phyloP scores from a whole-genome alignment of 2,113 vertebrate genomes.

The Tapirus terrestris region DNA sequence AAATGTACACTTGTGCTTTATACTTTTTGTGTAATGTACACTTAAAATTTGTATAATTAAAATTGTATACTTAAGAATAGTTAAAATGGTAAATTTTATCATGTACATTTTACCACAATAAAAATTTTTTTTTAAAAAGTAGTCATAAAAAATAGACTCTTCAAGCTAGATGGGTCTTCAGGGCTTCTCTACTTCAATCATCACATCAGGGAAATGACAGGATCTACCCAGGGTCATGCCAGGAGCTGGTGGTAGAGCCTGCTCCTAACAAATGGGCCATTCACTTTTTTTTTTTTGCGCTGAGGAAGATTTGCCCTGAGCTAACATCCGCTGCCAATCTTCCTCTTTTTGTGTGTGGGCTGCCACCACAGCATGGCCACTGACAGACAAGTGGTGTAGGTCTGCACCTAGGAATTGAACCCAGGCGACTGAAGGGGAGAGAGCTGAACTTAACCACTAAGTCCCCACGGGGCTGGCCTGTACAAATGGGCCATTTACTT shows the following conservation, averaged over 20 bases:
- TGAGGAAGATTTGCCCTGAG: too few species aligned
- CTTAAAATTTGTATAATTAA: background rate
- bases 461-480: too few species aligned
- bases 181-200: background rate
- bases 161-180: background rate
- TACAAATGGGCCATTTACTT: background rate
- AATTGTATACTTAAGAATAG: background rate
- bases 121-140: background rate
- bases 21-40: background rate
- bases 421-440: too few species aligned
- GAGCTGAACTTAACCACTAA: too few species aligned
- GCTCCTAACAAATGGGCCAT: background rate
- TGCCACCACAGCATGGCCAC: too few species aligned
- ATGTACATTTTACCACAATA: background rate
- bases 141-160: background rate
- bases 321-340: too few species aligned
- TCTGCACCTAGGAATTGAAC: too few species aligned
- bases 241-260: background rate
- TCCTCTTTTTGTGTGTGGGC: too few species aligned
- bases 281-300: background rate
- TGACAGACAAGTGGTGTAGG: too few species aligned
- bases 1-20: background rate
- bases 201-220: background rate
- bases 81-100: background rate
- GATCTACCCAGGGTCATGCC: background rate